Base-by-base conservation (phyloP, 2,888 invertebrate species). In the Lissocephala sabroskyi region DNA sequence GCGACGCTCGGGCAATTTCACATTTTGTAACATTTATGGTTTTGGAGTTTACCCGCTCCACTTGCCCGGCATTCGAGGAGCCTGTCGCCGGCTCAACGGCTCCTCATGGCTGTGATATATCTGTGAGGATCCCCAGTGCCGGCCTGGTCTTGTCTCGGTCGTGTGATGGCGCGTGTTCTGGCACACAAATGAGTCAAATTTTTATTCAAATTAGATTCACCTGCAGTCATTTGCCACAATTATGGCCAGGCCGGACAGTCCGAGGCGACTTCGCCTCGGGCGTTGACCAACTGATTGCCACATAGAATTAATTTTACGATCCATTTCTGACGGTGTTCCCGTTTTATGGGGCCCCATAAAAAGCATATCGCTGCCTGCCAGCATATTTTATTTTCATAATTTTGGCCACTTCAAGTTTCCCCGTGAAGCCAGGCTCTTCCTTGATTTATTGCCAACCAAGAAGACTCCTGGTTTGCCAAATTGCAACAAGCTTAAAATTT, bases 201-300 rank as follows among this genome's bases (percentile, higher is more conserved):
- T 58, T 53, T 68, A 77, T 74, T 77, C 65, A 70, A 70, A 70
- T 70, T 77, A 58, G 75, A 73, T 73, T 62, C 74, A 65, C 52
- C 56, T 59, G 44, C 59, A 55, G 52, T 49, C 59, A 52, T 59
- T 51, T 52, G 47, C 44, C 58, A 45, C 47, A 57, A 57, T 73
- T 56, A 67, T 42, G 36, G 35, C 44, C 30, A 19, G 39, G 33
- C 29, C 30, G n/a, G 39, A 18, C 19, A 63, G 44, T 49, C 53
- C 52, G 59, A 16, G 44, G 39, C 48, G 18, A 42, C 11, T 37
- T 5, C 41, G 41, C 48, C 47, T 46, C 16, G 35, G 44, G 17
- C 41, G 30, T 13, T 30, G 35, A 6, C 30, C 17, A 51, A 33
- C 47, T 42, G 17, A 26, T 41, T 48, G 41, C 48, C 40, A 30